These are phyloP conservation scores for Halictus rubicundus DNA, from an alignment of 1,140 invertebrate species.

Conservation along the genomic window DNA sequence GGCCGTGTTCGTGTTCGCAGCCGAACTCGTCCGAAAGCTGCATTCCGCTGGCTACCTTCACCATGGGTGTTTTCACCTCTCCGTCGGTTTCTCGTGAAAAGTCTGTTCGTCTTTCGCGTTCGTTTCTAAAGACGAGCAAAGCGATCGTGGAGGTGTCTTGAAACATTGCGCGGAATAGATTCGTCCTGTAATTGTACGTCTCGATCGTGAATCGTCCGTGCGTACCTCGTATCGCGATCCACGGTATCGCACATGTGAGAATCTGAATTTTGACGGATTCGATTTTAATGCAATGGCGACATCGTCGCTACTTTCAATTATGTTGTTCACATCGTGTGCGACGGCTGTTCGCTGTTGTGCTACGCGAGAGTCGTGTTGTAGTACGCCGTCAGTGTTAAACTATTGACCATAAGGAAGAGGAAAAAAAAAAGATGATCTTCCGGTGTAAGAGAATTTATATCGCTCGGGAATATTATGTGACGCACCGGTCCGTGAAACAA, in stretches of 20 bases:
- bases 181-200: slow-evolving; percentile 6
- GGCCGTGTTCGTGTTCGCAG: slow-evolving; percentile 36
- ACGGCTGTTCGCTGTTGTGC: background rate
- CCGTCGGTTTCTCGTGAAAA: slow-evolving; percentile 45
- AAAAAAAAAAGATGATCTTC: slow-evolving; percentile 16
- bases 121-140: slow-evolving; percentile 8
- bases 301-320: slow-evolving; percentile 41
- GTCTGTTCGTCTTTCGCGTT: slow-evolving; percentile 19
- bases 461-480: slow-evolving; percentile 17
- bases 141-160: slow-evolving; percentile 1
- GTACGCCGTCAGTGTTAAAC: slow-evolving; percentile 5
- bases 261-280: slow-evolving; percentile 46
- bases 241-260: slow-evolving; percentile 38
- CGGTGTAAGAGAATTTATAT: slow-evolving; percentile 24
- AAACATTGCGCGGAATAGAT: background rate
- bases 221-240: background rate
- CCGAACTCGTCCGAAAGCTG: slow-evolving; percentile 32
- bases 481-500: slow-evolving; percentile 18
- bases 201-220: slow-evolving; percentile 12
- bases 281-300: slow-evolving; percentile 51
- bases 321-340: slow-evolving; percentile 19
- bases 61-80: slow-evolving; percentile 66
- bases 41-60: slow-evolving; percentile 60
- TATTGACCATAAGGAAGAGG: background rate
- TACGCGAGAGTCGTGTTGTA: background rate